A percentile compares a stretch with the other conserved stretches of the same genome.
These are phyloP conservation scores for Gortyna flavago DNA, from an alignment of 2,888 invertebrate genomes.

Conservation along the genomic window DNA sequence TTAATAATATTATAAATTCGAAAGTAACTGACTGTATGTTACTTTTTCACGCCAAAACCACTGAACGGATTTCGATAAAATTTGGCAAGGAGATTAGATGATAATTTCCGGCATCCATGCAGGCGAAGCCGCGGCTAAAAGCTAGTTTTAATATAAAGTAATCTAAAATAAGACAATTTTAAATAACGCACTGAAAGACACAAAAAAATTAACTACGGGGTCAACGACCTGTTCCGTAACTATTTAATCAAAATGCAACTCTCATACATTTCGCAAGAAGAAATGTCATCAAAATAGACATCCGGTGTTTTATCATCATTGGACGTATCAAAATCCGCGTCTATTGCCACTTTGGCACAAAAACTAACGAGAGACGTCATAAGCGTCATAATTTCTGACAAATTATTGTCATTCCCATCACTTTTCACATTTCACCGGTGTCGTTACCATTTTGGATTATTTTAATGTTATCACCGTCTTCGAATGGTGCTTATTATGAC, in stretches of 20 bases:
- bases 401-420: slow-evolving; percentile 60
- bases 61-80: too few relatives aligned
- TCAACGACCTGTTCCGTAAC: slow-evolving; percentile 46
- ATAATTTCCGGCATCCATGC: too few relatives aligned
- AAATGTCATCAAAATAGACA: slow-evolving; percentile 39
- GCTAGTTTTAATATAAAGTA: not conserved
- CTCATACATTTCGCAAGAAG: slow-evolving; percentile 36
- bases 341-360: slow-evolving; percentile 58
- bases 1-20: too few relatives aligned
- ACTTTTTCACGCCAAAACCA: too few relatives aligned
- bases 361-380: slow-evolving; percentile 44
- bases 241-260: slow-evolving; percentile 27
- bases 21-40: not conserved
- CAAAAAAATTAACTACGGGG: not conserved
- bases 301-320: slow-evolving; percentile 56
- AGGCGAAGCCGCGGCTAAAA: too few relatives aligned
- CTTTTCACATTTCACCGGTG: slow-evolving; percentile 57
- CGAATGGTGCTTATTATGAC: slow-evolving; percentile 21
- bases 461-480: slow-evolving; percentile 46
- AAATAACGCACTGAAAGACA: not conserved
- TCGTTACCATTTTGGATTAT: slow-evolving; percentile 57
- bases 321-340: slow-evolving; percentile 48
- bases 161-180: not conserved
- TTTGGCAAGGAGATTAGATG: too few relatives aligned
- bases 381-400: slow-evolving; percentile 57